Evolutionary conservation across 1,140 invertebrate species (phyloP), one percentile per base, ranked within the genome.

Genomic region (Drosophila rufa): DNA sequence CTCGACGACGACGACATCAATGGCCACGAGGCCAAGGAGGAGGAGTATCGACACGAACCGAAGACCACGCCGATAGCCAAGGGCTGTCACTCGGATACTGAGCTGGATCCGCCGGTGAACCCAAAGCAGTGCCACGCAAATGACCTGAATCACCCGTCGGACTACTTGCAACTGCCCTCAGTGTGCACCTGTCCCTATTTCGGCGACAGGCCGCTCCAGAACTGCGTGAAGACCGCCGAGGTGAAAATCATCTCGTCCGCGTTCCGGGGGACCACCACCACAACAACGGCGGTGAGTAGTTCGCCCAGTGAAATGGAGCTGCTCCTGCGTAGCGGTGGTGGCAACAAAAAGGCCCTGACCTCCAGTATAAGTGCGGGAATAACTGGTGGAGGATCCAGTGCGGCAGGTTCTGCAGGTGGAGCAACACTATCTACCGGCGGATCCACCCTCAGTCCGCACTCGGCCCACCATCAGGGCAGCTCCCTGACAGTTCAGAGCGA

Each of bases 161-260:
- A 94, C 48, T 94, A 94, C 51, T 80, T 95, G 27, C 92, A 94
- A 11, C 80, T 96, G 33, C 95, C 96, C 2, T 95, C 96, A 3
- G 95, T 96, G 0, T 97, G 96, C 90, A 96, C 96, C 0, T 96
- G 96, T 81, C 96, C 96, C 0, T 96, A 96, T 79, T 97, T 97
- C 80, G 96, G 96, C 1, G 94, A 95, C 68, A 93, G 94, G 60
- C 94, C 89, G 55, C 93, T 94, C 22, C 93, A 85, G 42, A 91
- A 80, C 55, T 89, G 85, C n/a, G 66, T 91, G 8, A 93, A 92
- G 51, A 86, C 92, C 1, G 84, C 93, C 3, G 94, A 95, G 78
- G 93, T 95, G 2, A 94, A 94, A 70, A 95, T 95, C 1, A 93
- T 95, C 3, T 93, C 94, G 7, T 86, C 92, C 6, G 80, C 75